Evolutionary conservation across 1,140 invertebrate genomes (phyloP).

Genomic region (Platyura marginata): DNA sequence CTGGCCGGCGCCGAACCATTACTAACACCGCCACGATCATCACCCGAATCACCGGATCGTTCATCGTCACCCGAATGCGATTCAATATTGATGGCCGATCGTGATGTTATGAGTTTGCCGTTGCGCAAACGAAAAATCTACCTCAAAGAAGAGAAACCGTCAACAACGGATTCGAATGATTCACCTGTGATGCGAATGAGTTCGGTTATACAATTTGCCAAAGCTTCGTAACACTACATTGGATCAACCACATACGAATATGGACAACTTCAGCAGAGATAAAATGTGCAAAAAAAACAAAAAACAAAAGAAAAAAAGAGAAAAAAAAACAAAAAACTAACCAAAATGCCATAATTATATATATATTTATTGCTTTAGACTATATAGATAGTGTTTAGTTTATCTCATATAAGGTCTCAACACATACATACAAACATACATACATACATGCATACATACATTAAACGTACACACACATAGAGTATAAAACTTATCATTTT

Average conservation of each 20-base stretch:
- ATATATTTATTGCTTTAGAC: background rate
- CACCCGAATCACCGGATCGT: constrained; percentile 30
- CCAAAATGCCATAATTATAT: background rate
- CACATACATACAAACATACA: background rate
- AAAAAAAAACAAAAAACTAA: background rate
- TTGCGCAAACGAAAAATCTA: constrained; percentile 64
- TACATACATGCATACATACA: background rate
- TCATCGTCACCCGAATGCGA: constrained; percentile 37
- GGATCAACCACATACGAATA: constrained; percentile 6
- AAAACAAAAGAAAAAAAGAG: background rate
- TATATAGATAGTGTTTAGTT: background rate
- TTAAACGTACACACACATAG: background rate
- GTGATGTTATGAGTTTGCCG: constrained; percentile 47
- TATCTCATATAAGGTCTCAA: background rate
- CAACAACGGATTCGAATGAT: constrained; percentile 20
- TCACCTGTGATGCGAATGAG: constrained; percentile 39
- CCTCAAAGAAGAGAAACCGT: constrained; percentile 41
- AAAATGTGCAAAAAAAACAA: background rate
- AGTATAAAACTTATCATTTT: background rate
- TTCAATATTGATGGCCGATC: constrained; percentile 30
- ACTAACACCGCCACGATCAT: constrained; percentile 43
- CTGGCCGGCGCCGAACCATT: constrained; percentile 35
- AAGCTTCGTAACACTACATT: constrained; percentile 47
- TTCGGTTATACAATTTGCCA: constrained; percentile 66
- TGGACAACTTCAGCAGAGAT: too few species aligned